Evolutionary conservation across 2,888 invertebrate species (phyloP).

Genomic region (Xiphydria camelus): DNA sequence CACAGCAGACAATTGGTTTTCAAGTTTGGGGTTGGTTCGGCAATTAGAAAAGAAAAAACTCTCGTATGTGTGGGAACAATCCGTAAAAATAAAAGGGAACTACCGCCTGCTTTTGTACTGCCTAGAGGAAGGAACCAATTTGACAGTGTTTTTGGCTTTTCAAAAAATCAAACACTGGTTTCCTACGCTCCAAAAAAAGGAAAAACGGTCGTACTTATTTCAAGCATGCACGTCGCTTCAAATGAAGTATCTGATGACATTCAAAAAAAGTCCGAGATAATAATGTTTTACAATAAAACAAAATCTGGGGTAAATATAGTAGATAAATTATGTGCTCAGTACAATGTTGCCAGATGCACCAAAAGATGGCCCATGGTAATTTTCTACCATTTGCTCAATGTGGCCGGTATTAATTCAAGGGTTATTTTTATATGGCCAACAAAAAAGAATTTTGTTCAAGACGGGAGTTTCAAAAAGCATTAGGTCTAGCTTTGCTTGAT

Average conservation of each 20-base stretch:
- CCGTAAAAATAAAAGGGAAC: slow-evolving; percentile 25
- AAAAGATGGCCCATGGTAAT: too few relatives aligned
- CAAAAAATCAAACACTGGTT: slow-evolving; percentile 23
- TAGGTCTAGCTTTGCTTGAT: too few relatives aligned
- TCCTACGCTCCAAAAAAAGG: slow-evolving; percentile 21
- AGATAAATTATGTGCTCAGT: slow-evolving; percentile 33
- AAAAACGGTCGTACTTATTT: slow-evolving; percentile 27
- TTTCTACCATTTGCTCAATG: too few relatives aligned
- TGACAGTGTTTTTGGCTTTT: slow-evolving; percentile 25
- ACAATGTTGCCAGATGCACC: slow-evolving; percentile 26
- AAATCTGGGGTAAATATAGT: slow-evolving; percentile 30
- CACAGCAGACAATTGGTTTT: slow-evolving; percentile 31
- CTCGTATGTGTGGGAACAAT: slow-evolving; percentile 26
- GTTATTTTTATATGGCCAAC: too few relatives aligned
- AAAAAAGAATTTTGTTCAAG: too few relatives aligned
- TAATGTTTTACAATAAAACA: slow-evolving; percentile 31
- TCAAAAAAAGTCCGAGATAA: slow-evolving; percentile 36
- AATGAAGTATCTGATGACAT: slow-evolving; percentile 18
- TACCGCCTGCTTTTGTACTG: slow-evolving; percentile 36
- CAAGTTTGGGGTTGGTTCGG: slow-evolving; percentile 13
- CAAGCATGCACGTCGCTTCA: slow-evolving; percentile 27
- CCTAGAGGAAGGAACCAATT: slow-evolving; percentile 17
- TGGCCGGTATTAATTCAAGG: too few relatives aligned
- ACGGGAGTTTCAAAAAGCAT: too few relatives aligned
- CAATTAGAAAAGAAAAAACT: slow-evolving; percentile 17